Conservation (phyloP, 1,140 invertebrate species). For the Brachionus koreanus region DNA sequence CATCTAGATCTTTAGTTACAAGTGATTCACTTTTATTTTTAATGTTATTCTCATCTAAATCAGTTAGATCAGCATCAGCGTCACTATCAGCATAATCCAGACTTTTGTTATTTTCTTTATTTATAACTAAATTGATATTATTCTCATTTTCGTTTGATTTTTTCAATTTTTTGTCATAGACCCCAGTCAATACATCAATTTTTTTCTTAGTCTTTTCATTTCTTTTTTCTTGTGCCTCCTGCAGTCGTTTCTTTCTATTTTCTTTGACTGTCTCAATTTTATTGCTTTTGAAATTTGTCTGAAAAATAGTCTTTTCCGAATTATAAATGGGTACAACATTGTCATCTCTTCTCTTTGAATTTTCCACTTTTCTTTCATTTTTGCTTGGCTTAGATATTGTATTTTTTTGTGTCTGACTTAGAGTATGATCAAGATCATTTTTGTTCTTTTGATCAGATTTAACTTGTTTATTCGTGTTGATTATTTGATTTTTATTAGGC, state of each 20-base stretch:
- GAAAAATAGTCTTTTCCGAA: neutral
- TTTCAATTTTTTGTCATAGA: constrained; percentile 25
- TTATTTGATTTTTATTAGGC: neutral
- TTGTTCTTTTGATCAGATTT: neutral
- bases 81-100: constrained; percentile 12
- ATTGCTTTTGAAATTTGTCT: constrained; percentile 22
- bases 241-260: neutral
- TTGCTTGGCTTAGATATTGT: neutral
- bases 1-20: neutral
- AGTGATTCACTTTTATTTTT: neutral
- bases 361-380: constrained; percentile 32
- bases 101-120: neutral
- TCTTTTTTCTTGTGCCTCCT: constrained; percentile 17
- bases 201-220: constrained; percentile 42
- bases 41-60: neutral
- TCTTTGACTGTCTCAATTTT: neutral
- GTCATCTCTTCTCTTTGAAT: constrained; percentile 42
- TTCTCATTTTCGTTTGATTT: constrained; percentile 46
- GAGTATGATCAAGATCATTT: neutral
- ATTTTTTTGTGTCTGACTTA: neutral
- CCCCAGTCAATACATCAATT: constrained; percentile 5
- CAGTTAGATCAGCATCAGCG: neutral
- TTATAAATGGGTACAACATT: constrained; percentile 9
- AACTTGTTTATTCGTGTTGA: neutral
- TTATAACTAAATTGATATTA: constrained; percentile 32